phyloP scores from a whole-genome alignment of 2,113 vertebrate genomes.

The Thamnaconus septentrionalis region DNA sequence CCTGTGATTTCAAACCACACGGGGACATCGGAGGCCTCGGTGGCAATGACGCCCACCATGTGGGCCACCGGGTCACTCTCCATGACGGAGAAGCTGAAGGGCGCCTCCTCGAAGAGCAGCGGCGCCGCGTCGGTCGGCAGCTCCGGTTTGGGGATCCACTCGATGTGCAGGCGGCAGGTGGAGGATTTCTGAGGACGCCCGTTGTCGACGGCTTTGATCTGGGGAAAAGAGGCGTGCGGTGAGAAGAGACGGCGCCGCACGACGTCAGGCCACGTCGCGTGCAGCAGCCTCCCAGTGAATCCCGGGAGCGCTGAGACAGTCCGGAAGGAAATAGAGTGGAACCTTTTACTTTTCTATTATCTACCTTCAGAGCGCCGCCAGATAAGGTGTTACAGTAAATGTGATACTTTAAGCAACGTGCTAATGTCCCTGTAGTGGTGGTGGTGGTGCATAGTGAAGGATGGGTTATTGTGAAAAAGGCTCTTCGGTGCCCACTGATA shows the following conservation, averaged over 20 bases:
- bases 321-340: neutral
- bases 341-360: no score
- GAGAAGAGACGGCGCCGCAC: constrained; percentile 3
- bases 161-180: constrained; percentile 90
- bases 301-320: neutral
- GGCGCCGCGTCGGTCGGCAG: constrained; percentile 71
- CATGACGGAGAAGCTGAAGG: constrained; percentile 93
- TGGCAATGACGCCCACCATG: constrained; percentile 94
- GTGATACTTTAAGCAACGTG: no score
- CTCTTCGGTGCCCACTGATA: neutral
- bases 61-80: constrained; percentile 96
- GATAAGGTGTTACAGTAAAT: no score
- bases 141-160: constrained; percentile 91
- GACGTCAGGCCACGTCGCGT: neutral
- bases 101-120: constrained; percentile 88
- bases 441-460: neutral
- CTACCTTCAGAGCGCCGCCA: no score
- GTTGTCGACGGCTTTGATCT: constrained; percentile 99
- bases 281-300: neutral
- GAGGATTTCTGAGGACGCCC: constrained; percentile 95
- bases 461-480: neutral
- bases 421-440: no score
- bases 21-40: constrained; percentile 82
- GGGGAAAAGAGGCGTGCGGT: constrained; percentile 19
- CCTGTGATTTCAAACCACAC: constrained; percentile 98